Evolutionary conservation across 1,140 invertebrate genomes (phyloP), one percentile per base, ranked within the genome.

Genomic region (Drosophila truncata): DNA sequence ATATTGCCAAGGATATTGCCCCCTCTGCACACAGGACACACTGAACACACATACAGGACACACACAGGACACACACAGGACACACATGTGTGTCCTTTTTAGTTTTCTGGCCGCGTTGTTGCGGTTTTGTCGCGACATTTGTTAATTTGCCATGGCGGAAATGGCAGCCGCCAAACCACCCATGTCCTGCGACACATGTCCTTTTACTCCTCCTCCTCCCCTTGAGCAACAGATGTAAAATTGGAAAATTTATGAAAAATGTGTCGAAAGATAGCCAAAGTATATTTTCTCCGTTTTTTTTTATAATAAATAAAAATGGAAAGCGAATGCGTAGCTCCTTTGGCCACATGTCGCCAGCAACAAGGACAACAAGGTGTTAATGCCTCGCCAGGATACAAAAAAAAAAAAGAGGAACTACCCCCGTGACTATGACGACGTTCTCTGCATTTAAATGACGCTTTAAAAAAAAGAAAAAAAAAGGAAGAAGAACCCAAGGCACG

Each of bases 361-460:
- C 78, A 67, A 84, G 84, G 84, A 79, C 84, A 88, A 81, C 80
- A 88, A 88, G 84, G 84, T 88, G 84, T 88, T 88, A 88, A 88
- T 90, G 84, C 81, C 58, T 33, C n/a, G 27, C 49, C 31, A 27
- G 23, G 31, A 11, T 14, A n/a, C n/a, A n/a, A n/a, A n/a, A n/a
- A n/a, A n/a, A n/a, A 25, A 50, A 41, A n/a, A 18, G 33, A 20
- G 27, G 35, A 82, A 67, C 83, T 87, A 87, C 76, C 83, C 83
- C 49, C 55, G 59, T 66, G 49, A 20, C 10, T 25, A 42, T 41
- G 75, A 42, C 57, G 59, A 87, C 83, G 77, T 65, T 37, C 72
- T 73, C 73, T 88, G 83, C 84, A 87, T 87, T 84, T 88, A 87
- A 87, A 87, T 88, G 83, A 87, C 64, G 84, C 73, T 76, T 87